These are phyloP conservation scores for Artemia sp. DNA, from an alignment of 2,888 invertebrate species.

Conservation along the genomic window DNA sequence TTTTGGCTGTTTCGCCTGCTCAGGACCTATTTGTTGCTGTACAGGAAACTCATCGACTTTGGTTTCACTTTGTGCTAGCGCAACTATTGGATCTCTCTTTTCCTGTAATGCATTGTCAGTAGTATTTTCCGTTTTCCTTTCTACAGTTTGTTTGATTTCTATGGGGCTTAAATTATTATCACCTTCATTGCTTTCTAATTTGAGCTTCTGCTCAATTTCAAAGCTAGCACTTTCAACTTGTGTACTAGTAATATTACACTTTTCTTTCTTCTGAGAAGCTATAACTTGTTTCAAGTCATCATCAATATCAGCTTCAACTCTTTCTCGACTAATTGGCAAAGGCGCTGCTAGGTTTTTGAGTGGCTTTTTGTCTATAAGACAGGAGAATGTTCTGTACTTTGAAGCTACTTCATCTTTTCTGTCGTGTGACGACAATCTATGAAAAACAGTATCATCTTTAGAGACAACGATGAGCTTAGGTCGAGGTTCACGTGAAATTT, in stretches of 20 bases:
- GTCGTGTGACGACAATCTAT: not conserved
- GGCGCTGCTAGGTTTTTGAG: constrained; percentile 30
- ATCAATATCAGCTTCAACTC: constrained; percentile 36
- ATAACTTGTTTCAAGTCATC: constrained; percentile 17
- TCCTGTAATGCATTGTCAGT: too few relatives aligned
- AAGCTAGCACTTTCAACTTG: not conserved
- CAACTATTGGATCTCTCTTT: not conserved
- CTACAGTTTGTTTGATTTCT: too few relatives aligned
- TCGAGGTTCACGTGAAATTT: not conserved
- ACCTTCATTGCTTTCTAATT: too few relatives aligned
- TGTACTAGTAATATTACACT: not conserved
- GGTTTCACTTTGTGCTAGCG: not conserved
- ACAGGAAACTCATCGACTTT: not conserved
- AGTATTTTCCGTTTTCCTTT: too few relatives aligned
- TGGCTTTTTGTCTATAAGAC: constrained; percentile 13
- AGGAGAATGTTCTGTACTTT: not conserved
- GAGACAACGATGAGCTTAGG: not conserved
- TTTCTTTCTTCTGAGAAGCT: not conserved
- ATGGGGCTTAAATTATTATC: too few relatives aligned
- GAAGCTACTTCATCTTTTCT: not conserved
- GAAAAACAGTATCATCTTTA: not conserved
- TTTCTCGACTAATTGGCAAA: constrained; percentile 43
- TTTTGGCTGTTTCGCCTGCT: not conserved
- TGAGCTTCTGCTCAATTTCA: not conserved
- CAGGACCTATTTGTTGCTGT: not conserved